Conservation (phyloP, 2,113 vertebrate species). For the Tympanuchus pallidicinctus region DNA sequence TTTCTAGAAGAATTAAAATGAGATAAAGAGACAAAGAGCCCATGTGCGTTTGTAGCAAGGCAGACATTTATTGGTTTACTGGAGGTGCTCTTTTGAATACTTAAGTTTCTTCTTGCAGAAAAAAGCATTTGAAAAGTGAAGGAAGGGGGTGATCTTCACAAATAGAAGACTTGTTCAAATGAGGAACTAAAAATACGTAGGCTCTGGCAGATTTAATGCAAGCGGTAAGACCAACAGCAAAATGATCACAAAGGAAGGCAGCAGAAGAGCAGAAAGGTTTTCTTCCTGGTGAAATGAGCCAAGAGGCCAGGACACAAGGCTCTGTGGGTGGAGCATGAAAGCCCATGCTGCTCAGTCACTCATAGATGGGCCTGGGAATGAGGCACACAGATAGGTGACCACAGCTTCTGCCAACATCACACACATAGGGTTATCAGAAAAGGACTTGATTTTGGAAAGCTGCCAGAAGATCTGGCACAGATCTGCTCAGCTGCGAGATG, state of each 20-base stretch:
- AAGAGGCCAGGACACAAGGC: rapidly evolving
- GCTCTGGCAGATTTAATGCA: not conserved
- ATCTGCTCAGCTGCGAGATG: not conserved
- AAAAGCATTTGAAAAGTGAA: not conserved
- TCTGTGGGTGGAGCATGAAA: not conserved
- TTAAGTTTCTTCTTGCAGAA: not conserved
- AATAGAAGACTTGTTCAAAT: not conserved
- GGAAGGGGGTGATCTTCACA: not conserved
- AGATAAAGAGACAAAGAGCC: not conserved
- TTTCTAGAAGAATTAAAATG: not conserved
- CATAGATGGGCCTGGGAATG: not conserved
- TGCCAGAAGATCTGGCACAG: not conserved
- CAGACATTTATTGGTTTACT: not conserved
- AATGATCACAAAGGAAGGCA: not conserved
- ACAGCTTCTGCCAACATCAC: not conserved
- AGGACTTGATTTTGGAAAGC: not conserved
- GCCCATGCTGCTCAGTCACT: not conserved
- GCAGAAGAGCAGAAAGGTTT: not conserved
- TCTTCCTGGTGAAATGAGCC: not conserved
- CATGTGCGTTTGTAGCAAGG: rapidly evolving
- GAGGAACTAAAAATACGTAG: not conserved
- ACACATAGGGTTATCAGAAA: not conserved
- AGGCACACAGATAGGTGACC: not conserved
- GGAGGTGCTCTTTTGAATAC: not conserved
- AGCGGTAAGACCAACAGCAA: not conserved